Base-by-base conservation (phyloP, 2,797 vertebrate species). In the Enteromius radiatus region DNA sequence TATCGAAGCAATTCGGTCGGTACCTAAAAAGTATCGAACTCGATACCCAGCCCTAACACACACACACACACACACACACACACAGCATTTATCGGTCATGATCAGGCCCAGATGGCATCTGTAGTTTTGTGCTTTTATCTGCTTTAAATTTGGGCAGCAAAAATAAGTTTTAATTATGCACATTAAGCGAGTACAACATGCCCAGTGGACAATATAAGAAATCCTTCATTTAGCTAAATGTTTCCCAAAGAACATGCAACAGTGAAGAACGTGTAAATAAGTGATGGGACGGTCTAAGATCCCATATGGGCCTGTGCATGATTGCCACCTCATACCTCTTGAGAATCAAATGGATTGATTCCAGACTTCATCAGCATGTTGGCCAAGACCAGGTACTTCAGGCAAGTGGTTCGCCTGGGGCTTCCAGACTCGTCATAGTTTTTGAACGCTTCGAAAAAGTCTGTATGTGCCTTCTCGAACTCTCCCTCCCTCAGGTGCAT, bases 291-390 rank as follows among this genome's bases (percentile, higher is more conserved):
- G 2, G 23, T 9, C 23, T 47, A 11, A 31, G 43, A 36, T 38
- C 49, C 6, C 11, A 75, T 5, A 15, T 73, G 45, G 73, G 54
- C 54, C 54, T 61, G 54, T 21, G 9, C 15, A n/a, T 38, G 31
- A 63, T 1, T 26, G 23, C 17, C 14, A 19, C 1, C 1, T 4
- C 19, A 10, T 94, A 99, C 98, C 97, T 99, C 98, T 94, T 99
- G 98, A 88, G 98, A 99, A 92, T 99, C 98, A 93, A 99, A 99
- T 2, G 98, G 98, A 92, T 99, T 99, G 92, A 99, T 99, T 91
- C 98, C 98, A 17, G 98, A 99, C 92, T 99, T 99, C 98, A 99
- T 99, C 54, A 99, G 95, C 98, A 99, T 99, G 93, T 99, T 99
- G 90, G 98, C 98, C 90, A 99, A 93, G 82, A 99, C 98, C 94